Evolutionary conservation across 92 coral and sea anemone genomes (phyloP), one percentile per base, ranked within the genome.

Genomic region (Zoanthus sansibaricus): DNA sequence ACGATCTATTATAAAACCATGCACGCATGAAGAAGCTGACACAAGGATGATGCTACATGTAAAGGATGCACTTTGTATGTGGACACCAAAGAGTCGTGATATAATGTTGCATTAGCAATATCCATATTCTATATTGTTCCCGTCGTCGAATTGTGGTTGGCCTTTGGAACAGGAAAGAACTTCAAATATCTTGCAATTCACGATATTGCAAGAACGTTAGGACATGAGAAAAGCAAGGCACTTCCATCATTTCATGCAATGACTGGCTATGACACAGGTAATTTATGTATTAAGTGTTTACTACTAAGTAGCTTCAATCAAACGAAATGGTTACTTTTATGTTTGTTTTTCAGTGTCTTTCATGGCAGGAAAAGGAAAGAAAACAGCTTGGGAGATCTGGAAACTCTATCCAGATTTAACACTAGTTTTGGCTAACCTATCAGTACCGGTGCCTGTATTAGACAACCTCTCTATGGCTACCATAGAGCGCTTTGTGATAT

Each of bases 261-360:
- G 10, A 73, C 78, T 9, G 78, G 78, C 20, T 45, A 58, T 45
- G 78, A 73, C 49, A 73, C 49, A 10, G 78, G 30, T 67, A 25
- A 67, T 7, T n/a, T 7, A 67, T 48, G 47, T 16, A 58, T 58
- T 58, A 58, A 58, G 21, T 58, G 64, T 11, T 58, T 58, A 58
- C 64, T 58, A 58, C 64, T 58, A 11, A 58, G 64, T 18, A 58
- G 64, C 14, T 58, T 58, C 64, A 58, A 58, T 58, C 64, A 58
- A 58, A 58, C 18, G 64, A 58, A 58, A 58, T 58, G 64, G 64
- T 58, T 58, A 11, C 5, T 58, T 5, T 54, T 54, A 6, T 54
- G 66, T 15, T 58, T 58, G 66, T 58, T 58, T 58, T 58, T 20
- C 66, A 58, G 20, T 58, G 66, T 58, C 66, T 58, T 58, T 58